Percentiles rank a stretch among this genome's conserved stretches.
Evolutionary conservation across 23 tunicate species (phyloP).

Genomic region (Corella eumyota): DNA sequence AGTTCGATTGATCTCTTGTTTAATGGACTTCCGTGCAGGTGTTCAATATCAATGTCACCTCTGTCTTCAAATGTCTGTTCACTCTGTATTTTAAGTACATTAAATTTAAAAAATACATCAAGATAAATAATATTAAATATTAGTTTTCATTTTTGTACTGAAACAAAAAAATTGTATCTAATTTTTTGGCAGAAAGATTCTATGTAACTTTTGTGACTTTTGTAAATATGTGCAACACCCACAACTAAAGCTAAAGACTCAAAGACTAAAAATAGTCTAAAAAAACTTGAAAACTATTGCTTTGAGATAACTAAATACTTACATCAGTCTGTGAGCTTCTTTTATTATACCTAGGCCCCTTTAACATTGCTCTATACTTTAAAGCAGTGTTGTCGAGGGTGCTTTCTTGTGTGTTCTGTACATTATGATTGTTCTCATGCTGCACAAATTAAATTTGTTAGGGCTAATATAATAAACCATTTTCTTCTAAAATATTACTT

Average conservation of each 20-base stretch:
- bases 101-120: background rate
- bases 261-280: no score
- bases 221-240: no score
- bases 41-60: constrained; percentile 15
- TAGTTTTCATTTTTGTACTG: background rate
- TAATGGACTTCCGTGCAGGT: constrained; percentile 54
- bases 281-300: no score
- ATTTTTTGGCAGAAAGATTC: no score
- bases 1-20: no score
- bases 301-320: background rate
- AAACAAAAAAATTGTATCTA: background rate
- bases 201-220: no score
- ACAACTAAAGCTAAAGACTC: no score
- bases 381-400: constrained; percentile 66
- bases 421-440: background rate
- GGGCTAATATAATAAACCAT: no score
- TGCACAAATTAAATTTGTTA: background rate
- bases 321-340: background rate
- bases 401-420: background rate
- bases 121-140: background rate
- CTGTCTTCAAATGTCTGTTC: background rate
- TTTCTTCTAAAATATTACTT: no score
- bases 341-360: constrained; percentile 60
- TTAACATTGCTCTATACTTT: constrained; percentile 60
- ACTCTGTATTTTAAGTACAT: constrained; percentile 4